Evolutionary conservation across 2,113 vertebrate species (phyloP).

Genomic region (Campylorhamphus procurvoides): DNA sequence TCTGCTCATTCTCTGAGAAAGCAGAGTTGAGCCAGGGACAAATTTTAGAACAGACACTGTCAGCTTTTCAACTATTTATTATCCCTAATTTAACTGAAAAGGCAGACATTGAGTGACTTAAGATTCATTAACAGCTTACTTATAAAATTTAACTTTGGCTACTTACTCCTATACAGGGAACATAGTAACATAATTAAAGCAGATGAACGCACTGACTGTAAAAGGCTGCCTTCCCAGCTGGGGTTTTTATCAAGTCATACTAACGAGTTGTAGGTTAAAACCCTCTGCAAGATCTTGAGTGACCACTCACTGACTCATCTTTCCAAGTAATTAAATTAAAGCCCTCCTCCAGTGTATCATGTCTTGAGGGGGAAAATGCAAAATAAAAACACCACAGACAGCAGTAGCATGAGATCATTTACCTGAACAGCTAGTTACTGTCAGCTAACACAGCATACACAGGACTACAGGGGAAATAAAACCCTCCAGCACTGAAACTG

Average conservation of each 20-base stretch:
- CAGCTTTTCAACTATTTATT: slow-evolving; percentile 23
- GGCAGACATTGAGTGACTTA: slow-evolving; percentile 41
- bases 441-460: background rate
- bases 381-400: background rate
- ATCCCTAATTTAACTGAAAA: slow-evolving; percentile 35
- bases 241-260: background rate
- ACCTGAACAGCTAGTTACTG: background rate
- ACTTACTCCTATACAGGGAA: slow-evolving; percentile 33
- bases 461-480: background rate
- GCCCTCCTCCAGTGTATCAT: background rate
- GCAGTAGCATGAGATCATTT: background rate
- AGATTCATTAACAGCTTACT: slow-evolving; percentile 40
- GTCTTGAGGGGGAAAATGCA: background rate
- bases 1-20: slow-evolving; percentile 4
- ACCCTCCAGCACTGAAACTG: background rate
- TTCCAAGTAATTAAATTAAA: slow-evolving; percentile 32
- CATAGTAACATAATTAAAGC: slow-evolving; percentile 40
- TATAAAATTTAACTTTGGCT: slow-evolving; percentile 33
- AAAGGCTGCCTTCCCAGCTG: background rate
- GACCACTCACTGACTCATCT: background rate
- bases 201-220: slow-evolving; percentile 13
- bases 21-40: background rate
- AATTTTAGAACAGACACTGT: background rate
- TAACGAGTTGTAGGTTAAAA: slow-evolving; percentile 8
- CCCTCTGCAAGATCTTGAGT: background rate